Base-by-base conservation (phyloP, 1,140 invertebrate species). In the Zaprionus ornatus region DNA sequence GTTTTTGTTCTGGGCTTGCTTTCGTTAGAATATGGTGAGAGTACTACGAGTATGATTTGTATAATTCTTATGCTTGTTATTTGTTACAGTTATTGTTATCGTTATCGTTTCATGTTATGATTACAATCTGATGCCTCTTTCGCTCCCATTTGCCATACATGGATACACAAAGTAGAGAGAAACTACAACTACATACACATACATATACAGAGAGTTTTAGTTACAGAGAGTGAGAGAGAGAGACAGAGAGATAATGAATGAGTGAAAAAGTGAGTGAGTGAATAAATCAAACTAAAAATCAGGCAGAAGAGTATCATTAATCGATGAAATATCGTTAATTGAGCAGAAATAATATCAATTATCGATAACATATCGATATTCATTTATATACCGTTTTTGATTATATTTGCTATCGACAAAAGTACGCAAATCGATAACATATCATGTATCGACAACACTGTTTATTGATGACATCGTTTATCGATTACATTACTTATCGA, bases 51-150 rank as follows among this genome's bases (percentile, higher is more conserved):
- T 62, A 75, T 67, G 60, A 61, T 48, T 69, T 61, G 64, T 59
- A 65, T 45, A 65, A 72, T 72, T 40, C 64, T 57, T 65, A 73
- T 79, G 42, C 52, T 62, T 35, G 50, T 62, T 65, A 69, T 45
- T 74, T 79, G 70, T 73, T 77, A 52, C 54, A 63, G 21, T 57
- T 77, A 71, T 40, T 74, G 69, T 79, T 77, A 78, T 32, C 73
- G 63, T 63, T 77, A 50, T 42, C 62, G 54, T 77, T 67, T 55
- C 54, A 68, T 72, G 57, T 69, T 65, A 76, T 79, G 84, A 88
- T 87, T 87, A 87, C 77, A 87, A 91, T 91, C 90, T 91, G 90
- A 91, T 91, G 82, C 87, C 86, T 91, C 90, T 91, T 91, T 91
- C 90, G 83, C 90, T 91, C 90, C 90, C 90, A 91, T 90, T 91